Evolutionary conservation across 2,113 vertebrate genomes (phyloP), one percentile per base, ranked within the genome.

Genomic region (Oenanthe oenanthe): DNA sequence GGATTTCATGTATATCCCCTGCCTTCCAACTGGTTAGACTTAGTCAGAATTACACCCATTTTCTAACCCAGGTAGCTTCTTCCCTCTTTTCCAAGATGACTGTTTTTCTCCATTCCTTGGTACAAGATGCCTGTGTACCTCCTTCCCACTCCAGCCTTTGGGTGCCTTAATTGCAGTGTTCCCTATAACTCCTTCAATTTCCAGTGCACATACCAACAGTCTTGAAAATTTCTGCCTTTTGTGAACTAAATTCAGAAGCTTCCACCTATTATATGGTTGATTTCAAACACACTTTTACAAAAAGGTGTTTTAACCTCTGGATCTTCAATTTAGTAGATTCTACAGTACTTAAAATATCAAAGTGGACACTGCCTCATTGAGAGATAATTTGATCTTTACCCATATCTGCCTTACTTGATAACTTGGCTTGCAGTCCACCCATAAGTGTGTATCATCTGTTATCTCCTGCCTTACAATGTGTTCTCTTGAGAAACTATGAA

Each of bases 401-500:
- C 4, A 31, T 26, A 60, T 7, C 11, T 51, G 20, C 36, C 6
- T 72, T 74, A 67, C 32, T 58, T 77, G 20, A 43, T 68, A 85
- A 6, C 19, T 88, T 79, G 71, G 65, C 25, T 47, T 85, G 25
- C 48, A 85, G 40, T 51, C 28, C 71, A 16, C 43, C 24, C 14
- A 1, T 50, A 89, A 75, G 31, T 17, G 17, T 79, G 29, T 42
- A 19, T 79, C 92, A 81, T 73, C 72, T 73, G 5, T 34, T 71
- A 36, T 79, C 66, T 68, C 48, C 81, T 78, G 28, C 62, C 18
- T 74, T 80, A 61, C 50, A 79, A 25, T 0, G 4, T 48, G 51
- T 54, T 65, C 47, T 90, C 63, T 86, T 80, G 32, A 92, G 91
- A 74, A 92, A 80, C 31, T 51, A 25, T 79, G 63, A 85, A 93